Evolutionary conservation across 2,888 invertebrate species (phyloP).

Genomic region (Galerucella pusilla): DNA sequence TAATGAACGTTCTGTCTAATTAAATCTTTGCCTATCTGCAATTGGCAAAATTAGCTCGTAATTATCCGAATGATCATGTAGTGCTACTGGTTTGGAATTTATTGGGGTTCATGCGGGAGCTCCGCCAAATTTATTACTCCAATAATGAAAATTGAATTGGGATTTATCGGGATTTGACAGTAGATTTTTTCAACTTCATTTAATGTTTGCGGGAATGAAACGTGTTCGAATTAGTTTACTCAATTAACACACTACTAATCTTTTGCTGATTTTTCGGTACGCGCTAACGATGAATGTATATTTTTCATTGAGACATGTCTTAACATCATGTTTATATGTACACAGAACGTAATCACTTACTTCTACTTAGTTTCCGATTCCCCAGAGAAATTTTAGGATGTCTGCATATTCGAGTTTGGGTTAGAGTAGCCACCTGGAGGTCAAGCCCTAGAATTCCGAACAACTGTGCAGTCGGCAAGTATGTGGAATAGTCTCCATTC

Average conservation of each 20-base stretch:
- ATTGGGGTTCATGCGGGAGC: slow-evolving; percentile 23
- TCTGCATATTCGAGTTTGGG: too few species aligned
- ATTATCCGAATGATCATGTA: slow-evolving; percentile 31
- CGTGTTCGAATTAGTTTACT: background rate
- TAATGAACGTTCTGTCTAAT: background rate
- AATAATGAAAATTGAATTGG: slow-evolving; percentile 30
- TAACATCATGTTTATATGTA: too few species aligned
- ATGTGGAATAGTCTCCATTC: too few species aligned
- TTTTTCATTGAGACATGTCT: too few species aligned
- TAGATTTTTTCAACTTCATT: background rate
- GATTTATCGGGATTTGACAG: slow-evolving; percentile 7
- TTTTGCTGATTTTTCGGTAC: too few species aligned
- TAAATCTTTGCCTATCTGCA: slow-evolving; percentile 30
- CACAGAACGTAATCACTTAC: too few species aligned
- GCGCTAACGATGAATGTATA: too few species aligned
- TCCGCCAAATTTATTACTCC: slow-evolving; percentile 26
- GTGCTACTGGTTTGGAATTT: slow-evolving; percentile 29
- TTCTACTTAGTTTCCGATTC: too few species aligned
- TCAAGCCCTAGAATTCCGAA: too few species aligned
- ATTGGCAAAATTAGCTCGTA: slow-evolving; percentile 34
- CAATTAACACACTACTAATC: background rate
- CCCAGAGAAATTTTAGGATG: too few species aligned
- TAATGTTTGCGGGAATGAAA: background rate
- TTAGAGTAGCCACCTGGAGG: too few species aligned
- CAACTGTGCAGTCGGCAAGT: too few species aligned